Evolutionary conservation across 2,113 vertebrate species (phyloP), one percentile per base, ranked within the genome.

Genomic region (Oncorhynchus kisutch): DNA sequence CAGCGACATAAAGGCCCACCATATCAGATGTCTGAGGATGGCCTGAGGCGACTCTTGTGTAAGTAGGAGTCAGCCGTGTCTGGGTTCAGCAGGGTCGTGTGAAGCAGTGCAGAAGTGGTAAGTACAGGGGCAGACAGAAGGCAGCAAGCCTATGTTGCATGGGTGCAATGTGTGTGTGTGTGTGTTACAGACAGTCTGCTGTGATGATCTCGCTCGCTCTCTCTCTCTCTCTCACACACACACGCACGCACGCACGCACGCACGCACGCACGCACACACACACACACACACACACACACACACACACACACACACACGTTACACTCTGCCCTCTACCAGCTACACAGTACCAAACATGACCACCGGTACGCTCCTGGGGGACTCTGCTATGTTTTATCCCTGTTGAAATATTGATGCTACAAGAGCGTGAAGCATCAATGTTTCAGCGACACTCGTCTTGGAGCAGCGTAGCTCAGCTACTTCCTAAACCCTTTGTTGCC

Each of bases 401-500:
- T 9, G 0, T 72, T 89, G 73, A 76, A 88, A 78, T 88, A 89
- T 85, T 89, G 67, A 85, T 83, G 62, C 8, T 59, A 18, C 78
- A 71, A 74, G 76, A 74, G 67, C 60, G 24, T 1, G 70, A 67
- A 34, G 48, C 81, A 84, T 82, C 79, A 82, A 81, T 80, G 67
- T 80, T 85, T 88, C 72, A 81, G 78, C 59, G 20, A 18, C 14
- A 12, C n/a, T 57, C 16, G 14, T 71, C 49, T 8, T 24, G 25
- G 60, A 49, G 59, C 51, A n/a, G 70, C 39, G 5, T 27, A 12
- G 60, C 70, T 76, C 48, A 16, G 13, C 6, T 34, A 8, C 31
- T 18, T 20, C 76, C 5, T 18, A 13, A 77, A 67, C 45, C 2
- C 2, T 24, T 51, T 25, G 16, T 31, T 31, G 25, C 29, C 13